A percentile compares a stretch with the other conserved stretches of the same genome.
Conservation (phyloP, 1,140 invertebrate species). For the Oedothorax gibbosus region DNA sequence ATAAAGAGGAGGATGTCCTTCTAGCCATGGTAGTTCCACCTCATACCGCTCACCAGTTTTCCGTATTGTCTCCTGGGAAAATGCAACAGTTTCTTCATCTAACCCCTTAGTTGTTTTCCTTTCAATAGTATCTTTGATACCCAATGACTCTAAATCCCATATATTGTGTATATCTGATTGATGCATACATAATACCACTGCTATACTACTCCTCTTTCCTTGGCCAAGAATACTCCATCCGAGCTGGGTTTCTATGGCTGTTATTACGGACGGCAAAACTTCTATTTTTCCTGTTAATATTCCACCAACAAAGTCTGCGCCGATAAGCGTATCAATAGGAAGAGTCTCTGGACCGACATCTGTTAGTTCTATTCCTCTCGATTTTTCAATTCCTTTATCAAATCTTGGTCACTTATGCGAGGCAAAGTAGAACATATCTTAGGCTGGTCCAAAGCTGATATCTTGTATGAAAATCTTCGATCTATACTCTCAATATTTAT, state of each 20-base stretch:
- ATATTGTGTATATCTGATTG: neutral
- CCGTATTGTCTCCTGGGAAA: neutral
- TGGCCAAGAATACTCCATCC: conserved; percentile 3
- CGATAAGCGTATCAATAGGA: neutral
- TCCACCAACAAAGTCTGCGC: neutral
- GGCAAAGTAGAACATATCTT: neutral
- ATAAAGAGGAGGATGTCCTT: conserved; percentile 2
- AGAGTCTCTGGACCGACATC: neutral
- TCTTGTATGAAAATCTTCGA: neutral
- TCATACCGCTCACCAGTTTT: neutral
- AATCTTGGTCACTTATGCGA: neutral
- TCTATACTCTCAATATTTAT: neutral
- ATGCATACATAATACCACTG: too few relatives aligned
- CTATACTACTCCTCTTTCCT: neutral
- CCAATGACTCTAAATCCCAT: conserved; percentile 1
- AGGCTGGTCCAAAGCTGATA: neutral
- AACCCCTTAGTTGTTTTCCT: neutral
- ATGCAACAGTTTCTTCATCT: neutral
- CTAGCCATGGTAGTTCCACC: neutral
- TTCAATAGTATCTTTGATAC: neutral
- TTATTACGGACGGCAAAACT: neutral
- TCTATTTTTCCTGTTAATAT: neutral
- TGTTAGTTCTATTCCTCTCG: neutral
- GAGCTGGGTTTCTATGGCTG: neutral
- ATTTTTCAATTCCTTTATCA: neutral